Percentiles rank a stretch among this genome's conserved stretches.
Evolutionary conservation across 2,888 invertebrate genomes (phyloP).

Genomic region (Acanthosepion lycidas): DNA sequence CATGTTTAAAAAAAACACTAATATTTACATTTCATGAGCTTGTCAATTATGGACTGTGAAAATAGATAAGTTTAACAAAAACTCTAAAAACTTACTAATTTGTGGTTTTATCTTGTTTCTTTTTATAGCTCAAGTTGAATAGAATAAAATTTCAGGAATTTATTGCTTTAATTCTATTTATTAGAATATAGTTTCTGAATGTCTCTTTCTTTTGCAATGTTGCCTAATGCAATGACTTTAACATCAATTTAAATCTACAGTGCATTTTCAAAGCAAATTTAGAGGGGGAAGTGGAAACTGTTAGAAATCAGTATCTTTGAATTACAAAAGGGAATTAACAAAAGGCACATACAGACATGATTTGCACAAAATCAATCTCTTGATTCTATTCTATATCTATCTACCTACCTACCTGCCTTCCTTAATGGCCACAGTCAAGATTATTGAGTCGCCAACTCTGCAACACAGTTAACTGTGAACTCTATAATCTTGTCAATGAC

Average conservation of each 20-base stretch:
- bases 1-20: background rate
- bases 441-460: too few relatives aligned
- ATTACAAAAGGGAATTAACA: constrained; percentile 17
- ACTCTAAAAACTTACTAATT: background rate
- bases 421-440: too few relatives aligned
- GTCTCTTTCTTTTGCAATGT: background rate
- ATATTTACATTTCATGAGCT: background rate
- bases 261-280: background rate
- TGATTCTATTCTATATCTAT: background rate
- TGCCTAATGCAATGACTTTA: background rate
- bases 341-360: constrained; percentile 23
- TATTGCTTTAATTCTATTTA: constrained; percentile 20
- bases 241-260: background rate
- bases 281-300: background rate
- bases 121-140: background rate
- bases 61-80: constrained; percentile 18
- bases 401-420: too few relatives aligned
- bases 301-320: background rate
- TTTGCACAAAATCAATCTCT: background rate
- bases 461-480: too few relatives aligned
- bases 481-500: too few relatives aligned
- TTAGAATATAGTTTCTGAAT: background rate
- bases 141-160: background rate
- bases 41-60: constrained; percentile 9
- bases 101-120: background rate